A percentile compares a stretch with the other conserved stretches of the same genome.
phyloP scores from a whole-genome alignment of 2,797 vertebrate species.

The Arnoldichthys spilopterus region DNA sequence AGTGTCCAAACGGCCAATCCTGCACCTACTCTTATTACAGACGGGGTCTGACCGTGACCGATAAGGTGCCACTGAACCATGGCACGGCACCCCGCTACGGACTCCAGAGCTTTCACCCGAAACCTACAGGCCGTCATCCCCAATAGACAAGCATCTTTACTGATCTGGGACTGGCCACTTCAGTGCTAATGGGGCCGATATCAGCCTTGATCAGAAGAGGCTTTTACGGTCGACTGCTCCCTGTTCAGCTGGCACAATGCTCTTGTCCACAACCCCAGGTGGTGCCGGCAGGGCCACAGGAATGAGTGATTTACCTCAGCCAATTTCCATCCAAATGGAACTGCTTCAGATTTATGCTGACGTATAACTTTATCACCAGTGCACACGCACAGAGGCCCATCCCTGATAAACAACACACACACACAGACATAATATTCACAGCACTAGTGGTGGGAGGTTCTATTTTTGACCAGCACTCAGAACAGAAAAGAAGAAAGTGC shows the following conservation, averaged over 20 bases:
- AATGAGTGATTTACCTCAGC: conserved; percentile 44
- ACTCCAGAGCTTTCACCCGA: conserved; percentile 16
- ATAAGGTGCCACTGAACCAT: conserved; percentile 25
- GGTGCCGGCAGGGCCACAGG: not conserved
- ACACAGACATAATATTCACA: not conserved
- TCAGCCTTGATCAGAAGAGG: conserved; percentile 32
- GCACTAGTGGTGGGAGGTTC: not conserved
- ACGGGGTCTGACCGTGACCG: conserved; percentile 33
- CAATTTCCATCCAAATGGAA: conserved; percentile 44
- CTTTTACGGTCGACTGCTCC: conserved; percentile 22
- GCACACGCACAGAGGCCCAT: not conserved
- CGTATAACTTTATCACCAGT: not conserved
- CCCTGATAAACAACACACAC: conserved; percentile 7
- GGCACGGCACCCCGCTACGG: conserved; percentile 6
- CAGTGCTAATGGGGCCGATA: conserved; percentile 26
- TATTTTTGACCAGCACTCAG: not conserved
- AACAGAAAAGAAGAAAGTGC: not conserved
- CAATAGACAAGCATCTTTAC: conserved; percentile 26
- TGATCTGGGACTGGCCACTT: conserved; percentile 29
- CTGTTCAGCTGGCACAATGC: not conserved
- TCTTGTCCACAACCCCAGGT: conserved; percentile 18
- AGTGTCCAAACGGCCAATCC: conserved; percentile 8
- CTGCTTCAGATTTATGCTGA: conserved; percentile 38
- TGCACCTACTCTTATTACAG: conserved; percentile 30
- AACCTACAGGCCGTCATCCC: conserved; percentile 15